Evolutionary conservation across 2,113 vertebrate genomes (phyloP).

Genomic region (Ptyas mucosa): DNA sequence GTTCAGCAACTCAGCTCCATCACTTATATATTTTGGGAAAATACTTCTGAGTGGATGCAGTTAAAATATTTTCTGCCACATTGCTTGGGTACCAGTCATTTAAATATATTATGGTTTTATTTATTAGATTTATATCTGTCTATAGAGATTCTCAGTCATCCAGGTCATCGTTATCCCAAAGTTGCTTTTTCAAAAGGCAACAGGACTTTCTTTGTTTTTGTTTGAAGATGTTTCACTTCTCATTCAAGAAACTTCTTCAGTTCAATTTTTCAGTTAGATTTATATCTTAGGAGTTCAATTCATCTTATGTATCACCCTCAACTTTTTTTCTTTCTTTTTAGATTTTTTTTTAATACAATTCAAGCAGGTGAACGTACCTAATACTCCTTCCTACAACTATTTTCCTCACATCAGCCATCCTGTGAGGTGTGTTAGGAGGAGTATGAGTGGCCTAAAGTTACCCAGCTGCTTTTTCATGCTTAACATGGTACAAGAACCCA

Average conservation of each 20-base stretch:
- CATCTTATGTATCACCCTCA: no score
- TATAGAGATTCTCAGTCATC: not conserved
- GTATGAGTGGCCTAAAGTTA: not conserved
- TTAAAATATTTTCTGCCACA: not conserved
- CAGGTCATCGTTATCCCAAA: not conserved
- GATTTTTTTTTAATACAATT: not conserved
- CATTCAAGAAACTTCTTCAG: not conserved
- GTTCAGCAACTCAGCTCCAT: not conserved
- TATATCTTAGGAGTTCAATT: not conserved
- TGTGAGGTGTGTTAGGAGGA: not conserved
- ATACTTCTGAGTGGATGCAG: not conserved
- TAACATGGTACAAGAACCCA: not conserved
- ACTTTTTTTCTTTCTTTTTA: no score
- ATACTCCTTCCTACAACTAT: not conserved
- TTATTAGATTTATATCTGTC: not conserved
- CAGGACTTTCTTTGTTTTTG: not conserved
- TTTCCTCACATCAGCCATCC: not conserved
- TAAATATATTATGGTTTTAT: not conserved
- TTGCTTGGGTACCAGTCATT: not conserved
- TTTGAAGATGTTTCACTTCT: not conserved
- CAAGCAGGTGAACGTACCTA: not conserved
- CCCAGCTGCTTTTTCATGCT: not conserved
- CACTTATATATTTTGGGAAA: not conserved
- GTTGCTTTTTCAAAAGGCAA: not conserved
- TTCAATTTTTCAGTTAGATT: not conserved